phyloP scores from a whole-genome alignment of 2,113 vertebrate genomes.

The Heterotis niloticus region DNA sequence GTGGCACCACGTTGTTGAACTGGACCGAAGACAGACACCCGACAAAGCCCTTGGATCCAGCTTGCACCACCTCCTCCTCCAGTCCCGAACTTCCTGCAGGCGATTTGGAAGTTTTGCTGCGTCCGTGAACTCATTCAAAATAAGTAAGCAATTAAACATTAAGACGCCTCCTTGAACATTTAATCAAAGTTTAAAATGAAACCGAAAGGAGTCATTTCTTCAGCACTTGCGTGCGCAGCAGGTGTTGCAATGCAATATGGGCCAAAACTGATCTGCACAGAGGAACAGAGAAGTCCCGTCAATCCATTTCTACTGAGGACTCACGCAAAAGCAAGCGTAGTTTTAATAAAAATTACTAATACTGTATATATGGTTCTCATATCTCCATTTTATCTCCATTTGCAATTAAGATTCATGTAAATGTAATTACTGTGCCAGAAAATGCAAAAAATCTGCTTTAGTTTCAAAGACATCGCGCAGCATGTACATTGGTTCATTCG shows the following conservation, averaged over 20 bases:
- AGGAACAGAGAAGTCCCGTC: background rate
- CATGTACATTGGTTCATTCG: background rate
- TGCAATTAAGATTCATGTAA: slow-evolving; percentile 22
- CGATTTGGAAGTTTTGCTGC: background rate
- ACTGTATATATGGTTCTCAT: slow-evolving; percentile 4
- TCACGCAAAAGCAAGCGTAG: slow-evolving; percentile 7
- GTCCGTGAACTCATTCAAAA: background rate
- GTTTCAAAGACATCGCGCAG: slow-evolving; percentile 13
- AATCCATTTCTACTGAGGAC: slow-evolving; percentile 6
- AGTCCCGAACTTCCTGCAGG: slow-evolving; percentile 59
- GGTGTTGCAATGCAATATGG: background rate
- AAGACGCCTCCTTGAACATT: background rate
- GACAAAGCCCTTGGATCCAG: slow-evolving; percentile 67
- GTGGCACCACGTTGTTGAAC: slow-evolving; percentile 75
- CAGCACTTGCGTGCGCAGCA: background rate
- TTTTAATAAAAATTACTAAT: slow-evolving; percentile 1
- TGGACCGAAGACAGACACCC: slow-evolving; percentile 80
- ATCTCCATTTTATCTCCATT: background rate
- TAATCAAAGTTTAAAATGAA: background rate
- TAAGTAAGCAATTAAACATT: background rate
- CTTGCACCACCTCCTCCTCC: slow-evolving; percentile 68
- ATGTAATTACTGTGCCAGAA: slow-evolving; percentile 17
- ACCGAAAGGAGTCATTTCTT: background rate
- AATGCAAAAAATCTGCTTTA: background rate
- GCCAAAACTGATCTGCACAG: background rate